A percentile compares a stretch with the other conserved stretches of the same genome.
Conservation (phyloP, 2,797 vertebrate species). For the Peromyscus eremicus region DNA sequence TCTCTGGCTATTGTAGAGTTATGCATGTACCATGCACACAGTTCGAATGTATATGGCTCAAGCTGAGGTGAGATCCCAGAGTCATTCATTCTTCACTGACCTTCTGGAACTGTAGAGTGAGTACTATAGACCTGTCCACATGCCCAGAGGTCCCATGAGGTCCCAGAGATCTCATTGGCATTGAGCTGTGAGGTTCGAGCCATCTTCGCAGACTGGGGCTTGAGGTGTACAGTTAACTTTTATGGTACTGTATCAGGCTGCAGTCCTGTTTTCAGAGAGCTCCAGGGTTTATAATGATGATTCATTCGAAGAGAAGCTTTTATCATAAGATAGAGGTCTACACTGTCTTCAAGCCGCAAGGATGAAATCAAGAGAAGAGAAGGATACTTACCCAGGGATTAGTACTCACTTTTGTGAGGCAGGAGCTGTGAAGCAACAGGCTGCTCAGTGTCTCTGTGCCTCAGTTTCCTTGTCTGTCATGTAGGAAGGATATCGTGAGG, state of each 20-base stretch:
- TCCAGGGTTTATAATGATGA: background rate
- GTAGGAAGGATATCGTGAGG: background rate
- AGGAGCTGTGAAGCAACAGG: background rate
- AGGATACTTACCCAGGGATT: background rate
- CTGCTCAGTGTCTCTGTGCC: background rate
- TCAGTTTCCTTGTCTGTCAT: background rate
- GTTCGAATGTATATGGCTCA: background rate
- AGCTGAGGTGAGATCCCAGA: background rate
- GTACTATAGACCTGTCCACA: rapidly evolving
- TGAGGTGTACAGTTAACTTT: background rate
- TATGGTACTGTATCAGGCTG: background rate
- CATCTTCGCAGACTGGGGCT: background rate
- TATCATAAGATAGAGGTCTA: background rate
- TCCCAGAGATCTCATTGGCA: background rate
- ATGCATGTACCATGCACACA: background rate
- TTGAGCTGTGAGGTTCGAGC: background rate
- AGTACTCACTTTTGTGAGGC: conserved; percentile 24
- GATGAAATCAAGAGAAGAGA: conserved; percentile 35
- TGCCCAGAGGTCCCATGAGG: background rate
- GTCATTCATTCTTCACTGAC: background rate
- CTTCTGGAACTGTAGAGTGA: background rate
- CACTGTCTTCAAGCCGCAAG: background rate
- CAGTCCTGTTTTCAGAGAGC: background rate
- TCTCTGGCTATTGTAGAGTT: background rate
- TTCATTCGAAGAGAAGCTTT: background rate